These are phyloP conservation scores for Cinara cedri DNA, from an alignment of 2,888 invertebrate species.

Conservation along the genomic window DNA sequence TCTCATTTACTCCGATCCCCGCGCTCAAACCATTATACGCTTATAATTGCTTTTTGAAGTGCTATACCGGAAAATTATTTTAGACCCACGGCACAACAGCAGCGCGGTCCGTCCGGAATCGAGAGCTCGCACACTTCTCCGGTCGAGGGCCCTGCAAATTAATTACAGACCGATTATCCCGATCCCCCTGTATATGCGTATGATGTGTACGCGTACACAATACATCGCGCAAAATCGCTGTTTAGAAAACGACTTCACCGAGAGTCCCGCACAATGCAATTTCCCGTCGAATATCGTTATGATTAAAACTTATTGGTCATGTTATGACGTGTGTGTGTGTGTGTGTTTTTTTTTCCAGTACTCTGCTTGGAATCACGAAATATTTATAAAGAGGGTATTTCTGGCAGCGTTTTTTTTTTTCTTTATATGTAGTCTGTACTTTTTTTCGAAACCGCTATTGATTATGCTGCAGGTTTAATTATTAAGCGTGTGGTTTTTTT, in stretches of 20 bases:
- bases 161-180: constrained; percentile 42
- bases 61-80: constrained; percentile 33
- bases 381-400: too few relatives aligned
- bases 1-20: constrained; percentile 14
- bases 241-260: constrained; percentile 2
- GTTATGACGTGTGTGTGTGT: too few relatives aligned
- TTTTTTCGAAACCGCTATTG: too few relatives aligned
- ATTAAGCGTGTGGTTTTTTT: too few relatives aligned
- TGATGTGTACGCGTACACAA: background rate
- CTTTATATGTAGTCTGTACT: too few relatives aligned
- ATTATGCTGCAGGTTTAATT: too few relatives aligned
- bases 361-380: too few relatives aligned
- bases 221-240: constrained; percentile 9
- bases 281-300: constrained; percentile 5
- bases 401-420: too few relatives aligned
- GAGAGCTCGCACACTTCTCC: constrained; percentile 29
- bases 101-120: background rate
- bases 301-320: too few relatives aligned
- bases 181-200: too few relatives aligned
- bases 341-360: too few relatives aligned
- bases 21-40: too few relatives aligned
- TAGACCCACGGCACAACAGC: background rate
- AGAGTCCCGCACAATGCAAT: constrained; percentile 1
- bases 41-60: constrained; percentile 53
- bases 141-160: constrained; percentile 18